A percentile compares a stretch with the other conserved stretches of the same genome.
Conservation (phyloP, 37 sponge, comb jelly and placozoan species). For the Chondrosia reniformis region DNA sequence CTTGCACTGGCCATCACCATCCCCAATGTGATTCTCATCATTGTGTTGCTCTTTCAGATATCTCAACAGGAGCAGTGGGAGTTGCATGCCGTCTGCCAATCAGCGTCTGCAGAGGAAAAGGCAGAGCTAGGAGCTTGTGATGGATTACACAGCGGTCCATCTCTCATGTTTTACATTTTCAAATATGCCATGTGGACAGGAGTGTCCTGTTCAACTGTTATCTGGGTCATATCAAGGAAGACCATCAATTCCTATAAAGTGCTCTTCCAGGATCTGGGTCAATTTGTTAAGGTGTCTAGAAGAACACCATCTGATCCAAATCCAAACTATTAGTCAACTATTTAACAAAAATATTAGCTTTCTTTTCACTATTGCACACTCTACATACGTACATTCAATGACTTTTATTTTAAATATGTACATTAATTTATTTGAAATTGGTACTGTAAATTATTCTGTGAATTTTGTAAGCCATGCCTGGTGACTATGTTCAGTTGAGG, state of each 20-base stretch:
- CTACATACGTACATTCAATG: too few species aligned
- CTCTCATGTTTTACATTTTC: constrained; percentile 51
- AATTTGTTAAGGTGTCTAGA: too few species aligned
- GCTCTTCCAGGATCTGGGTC: constrained; percentile 21
- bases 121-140: not conserved
- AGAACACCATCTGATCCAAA: too few species aligned
- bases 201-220: constrained; percentile 62
- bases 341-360: too few species aligned
- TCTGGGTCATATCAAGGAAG: constrained; percentile 75
- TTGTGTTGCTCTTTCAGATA: constrained; percentile 51
- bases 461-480: too few species aligned
- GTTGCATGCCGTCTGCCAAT: not conserved
- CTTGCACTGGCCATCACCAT: constrained; percentile 68
- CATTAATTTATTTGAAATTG: too few species aligned
- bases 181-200: constrained; percentile 58
- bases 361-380: too few species aligned
- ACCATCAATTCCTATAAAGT: constrained; percentile 68
- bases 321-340: too few species aligned
- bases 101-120: not conserved
- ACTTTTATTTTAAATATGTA: not conserved
- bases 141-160: not conserved
- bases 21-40: constrained; percentile 63
- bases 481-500: too few species aligned
- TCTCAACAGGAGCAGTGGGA: constrained; percentile 54
- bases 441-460: too few species aligned